These are phyloP conservation scores for Erpobdella octoculata DNA, from an alignment of 2,888 invertebrate species.

Conservation along the genomic window DNA sequence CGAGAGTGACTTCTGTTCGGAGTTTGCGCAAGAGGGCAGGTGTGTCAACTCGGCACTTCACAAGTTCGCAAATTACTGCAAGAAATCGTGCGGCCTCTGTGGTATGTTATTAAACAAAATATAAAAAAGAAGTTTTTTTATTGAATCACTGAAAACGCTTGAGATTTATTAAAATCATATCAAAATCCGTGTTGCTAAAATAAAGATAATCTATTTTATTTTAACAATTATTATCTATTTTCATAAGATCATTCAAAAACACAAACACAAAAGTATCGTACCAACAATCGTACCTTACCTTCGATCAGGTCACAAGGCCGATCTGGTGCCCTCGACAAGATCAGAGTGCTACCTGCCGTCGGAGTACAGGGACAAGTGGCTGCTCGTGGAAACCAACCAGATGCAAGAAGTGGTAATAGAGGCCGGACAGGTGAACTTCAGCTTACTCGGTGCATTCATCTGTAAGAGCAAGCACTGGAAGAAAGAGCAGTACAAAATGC, in stretches of 20 bases:
- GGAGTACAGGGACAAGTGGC: conserved; percentile 33
- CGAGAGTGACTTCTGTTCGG: conserved; percentile 32
- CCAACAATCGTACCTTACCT: background rate
- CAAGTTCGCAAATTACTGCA: conserved; percentile 34
- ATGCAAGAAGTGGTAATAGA: conserved; percentile 27
- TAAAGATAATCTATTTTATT: no score
- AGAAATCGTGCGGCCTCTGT: conserved; percentile 35
- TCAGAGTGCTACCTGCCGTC: conserved; percentile 31
- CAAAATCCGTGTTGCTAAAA: no score
- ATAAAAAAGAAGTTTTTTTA: background rate
- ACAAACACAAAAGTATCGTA: background rate
- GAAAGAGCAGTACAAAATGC: conserved; percentile 32
- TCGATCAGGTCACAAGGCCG: conserved; percentile 26
- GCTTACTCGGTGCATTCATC: conserved; percentile 28
- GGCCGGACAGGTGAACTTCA: conserved; percentile 23
- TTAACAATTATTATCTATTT: background rate
- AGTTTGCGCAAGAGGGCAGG: conserved; percentile 28
- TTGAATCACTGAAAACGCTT: background rate
- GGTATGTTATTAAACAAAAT: conserved; percentile 32
- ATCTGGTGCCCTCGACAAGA: conserved; percentile 28
- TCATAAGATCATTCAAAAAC: background rate
- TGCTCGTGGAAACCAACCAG: conserved; percentile 26
- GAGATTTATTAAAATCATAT: background rate
- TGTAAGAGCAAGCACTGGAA: conserved; percentile 37
- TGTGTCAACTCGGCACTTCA: conserved; percentile 30